Evolutionary conservation across 2,888 invertebrate species (phyloP).

Genomic region (Rhamnusium bicolor): DNA sequence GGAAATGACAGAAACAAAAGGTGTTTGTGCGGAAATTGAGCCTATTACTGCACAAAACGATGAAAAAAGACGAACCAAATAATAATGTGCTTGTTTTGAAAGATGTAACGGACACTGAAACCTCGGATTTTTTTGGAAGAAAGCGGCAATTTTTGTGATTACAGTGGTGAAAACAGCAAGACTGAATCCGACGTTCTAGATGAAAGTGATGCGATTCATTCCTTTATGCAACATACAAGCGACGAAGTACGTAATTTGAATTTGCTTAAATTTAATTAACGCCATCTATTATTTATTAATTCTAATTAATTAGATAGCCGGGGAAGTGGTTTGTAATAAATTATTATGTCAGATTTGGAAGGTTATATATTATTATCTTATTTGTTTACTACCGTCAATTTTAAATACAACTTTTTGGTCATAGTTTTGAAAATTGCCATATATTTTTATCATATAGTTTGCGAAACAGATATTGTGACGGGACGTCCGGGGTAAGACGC

Average conservation of each 20-base stretch:
- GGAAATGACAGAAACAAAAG: conserved; percentile 22
- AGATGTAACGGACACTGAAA: conserved; percentile 56
- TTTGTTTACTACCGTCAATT: background rate
- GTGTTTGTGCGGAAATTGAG: conserved; percentile 4
- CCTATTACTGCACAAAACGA: background rate
- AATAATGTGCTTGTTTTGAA: conserved; percentile 40
- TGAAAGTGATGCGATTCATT: conserved; percentile 62
- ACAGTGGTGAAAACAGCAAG: conserved; percentile 20
- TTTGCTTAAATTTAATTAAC: conserved; percentile 32
- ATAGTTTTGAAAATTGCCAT: too few species aligned
- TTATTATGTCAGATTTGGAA: background rate
- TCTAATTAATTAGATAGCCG: background rate
- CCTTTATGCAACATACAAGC: conserved; percentile 62
- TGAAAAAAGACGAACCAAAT: conserved; percentile 1
- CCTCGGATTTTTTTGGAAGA: conserved; percentile 52
- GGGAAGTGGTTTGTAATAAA: background rate
- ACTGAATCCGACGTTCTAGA: conserved; percentile 33
- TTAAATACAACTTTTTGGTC: background rate
- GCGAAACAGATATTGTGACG: too few species aligned
- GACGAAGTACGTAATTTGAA: conserved; percentile 61
- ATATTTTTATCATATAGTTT: too few species aligned
- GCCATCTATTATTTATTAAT: background rate
- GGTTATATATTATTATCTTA: background rate
- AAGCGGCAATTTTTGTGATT: conserved; percentile 27
- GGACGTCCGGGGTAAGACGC: too few species aligned